Evolutionary conservation across 2,797 vertebrate species (phyloP).

Genomic region (Lophius americanus): DNA sequence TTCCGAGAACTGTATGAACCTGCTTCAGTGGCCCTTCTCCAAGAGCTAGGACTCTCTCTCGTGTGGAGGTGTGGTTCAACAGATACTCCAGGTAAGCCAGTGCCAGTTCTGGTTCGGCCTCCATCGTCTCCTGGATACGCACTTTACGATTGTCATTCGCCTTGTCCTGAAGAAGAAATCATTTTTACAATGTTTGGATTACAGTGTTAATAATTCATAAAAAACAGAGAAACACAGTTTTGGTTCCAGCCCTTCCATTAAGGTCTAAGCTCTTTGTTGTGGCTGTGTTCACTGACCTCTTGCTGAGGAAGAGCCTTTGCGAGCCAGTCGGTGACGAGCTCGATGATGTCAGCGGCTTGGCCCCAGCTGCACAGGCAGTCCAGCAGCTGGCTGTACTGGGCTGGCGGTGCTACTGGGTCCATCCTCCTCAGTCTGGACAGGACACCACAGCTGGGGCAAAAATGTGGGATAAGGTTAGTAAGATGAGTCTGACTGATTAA

Average conservation of each 20-base stretch:
- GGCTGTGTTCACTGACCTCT: slow-evolving; percentile 67
- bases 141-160: slow-evolving; percentile 71
- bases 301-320: slow-evolving; percentile 65
- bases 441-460: slow-evolving; percentile 84
- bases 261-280: background rate
- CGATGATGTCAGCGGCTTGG: slow-evolving; percentile 83
- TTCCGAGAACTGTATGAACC: slow-evolving; percentile 83
- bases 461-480: background rate
- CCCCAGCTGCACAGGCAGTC: slow-evolving; percentile 95
- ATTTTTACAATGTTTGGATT: background rate
- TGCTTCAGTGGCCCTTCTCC: slow-evolving; percentile 79
- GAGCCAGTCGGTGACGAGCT: slow-evolving; percentile 90
- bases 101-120: slow-evolving; percentile 87
- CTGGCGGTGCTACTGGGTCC: slow-evolving; percentile 72
- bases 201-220: background rate
- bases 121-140: slow-evolving; percentile 76
- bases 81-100: slow-evolving; percentile 89
- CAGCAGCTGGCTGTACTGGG: slow-evolving; percentile 83
- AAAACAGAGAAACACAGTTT: background rate
- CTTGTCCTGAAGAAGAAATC: slow-evolving; percentile 64
- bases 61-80: slow-evolving; percentile 81
- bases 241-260: background rate
- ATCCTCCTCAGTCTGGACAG: slow-evolving; percentile 87
- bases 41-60: slow-evolving; percentile 81
- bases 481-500: background rate